Percentiles rank a stretch among this genome's conserved stretches.
Conservation (phyloP, 1,140 invertebrate species). For the Brachionus manjavacas region DNA sequence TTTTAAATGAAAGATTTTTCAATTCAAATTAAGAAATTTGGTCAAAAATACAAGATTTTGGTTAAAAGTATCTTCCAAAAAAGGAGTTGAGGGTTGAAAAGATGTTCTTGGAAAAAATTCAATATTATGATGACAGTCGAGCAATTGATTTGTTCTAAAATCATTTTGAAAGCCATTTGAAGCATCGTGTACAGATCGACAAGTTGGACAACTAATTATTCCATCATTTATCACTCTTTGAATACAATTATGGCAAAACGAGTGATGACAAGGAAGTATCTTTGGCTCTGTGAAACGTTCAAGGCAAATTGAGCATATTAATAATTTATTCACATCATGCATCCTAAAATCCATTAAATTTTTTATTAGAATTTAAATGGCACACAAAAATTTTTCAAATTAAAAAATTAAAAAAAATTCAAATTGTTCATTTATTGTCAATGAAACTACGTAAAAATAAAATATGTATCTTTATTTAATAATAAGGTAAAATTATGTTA, state of each 20-base stretch:
- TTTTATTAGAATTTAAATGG: no score
- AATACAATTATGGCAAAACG: slow-evolving; percentile 42
- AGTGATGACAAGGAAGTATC: slow-evolving; percentile 40
- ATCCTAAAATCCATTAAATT: not conserved
- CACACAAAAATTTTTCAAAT: no score
- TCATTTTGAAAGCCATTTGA: not conserved
- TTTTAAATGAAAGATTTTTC: no score
- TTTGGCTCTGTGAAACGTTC: slow-evolving; percentile 38
- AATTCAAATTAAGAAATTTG: no score
- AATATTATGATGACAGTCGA: not conserved
- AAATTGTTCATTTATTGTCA: no score
- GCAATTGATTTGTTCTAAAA: not conserved
- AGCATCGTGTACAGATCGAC: not conserved
- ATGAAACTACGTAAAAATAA: no score
- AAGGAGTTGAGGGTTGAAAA: not conserved
- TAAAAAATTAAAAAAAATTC: no score
- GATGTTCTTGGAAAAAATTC: not conserved
- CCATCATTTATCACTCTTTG: not conserved
- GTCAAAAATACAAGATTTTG: not conserved
- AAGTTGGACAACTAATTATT: not conserved
- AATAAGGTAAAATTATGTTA: no score
- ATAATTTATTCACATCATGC: not conserved
- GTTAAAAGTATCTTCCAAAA: not conserved
- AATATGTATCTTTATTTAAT: no score
- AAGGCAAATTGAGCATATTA: slow-evolving; percentile 38